Evolutionary conservation across 2,888 invertebrate species (phyloP), one percentile per base, ranked within the genome.

Genomic region (Tipula helvola): DNA sequence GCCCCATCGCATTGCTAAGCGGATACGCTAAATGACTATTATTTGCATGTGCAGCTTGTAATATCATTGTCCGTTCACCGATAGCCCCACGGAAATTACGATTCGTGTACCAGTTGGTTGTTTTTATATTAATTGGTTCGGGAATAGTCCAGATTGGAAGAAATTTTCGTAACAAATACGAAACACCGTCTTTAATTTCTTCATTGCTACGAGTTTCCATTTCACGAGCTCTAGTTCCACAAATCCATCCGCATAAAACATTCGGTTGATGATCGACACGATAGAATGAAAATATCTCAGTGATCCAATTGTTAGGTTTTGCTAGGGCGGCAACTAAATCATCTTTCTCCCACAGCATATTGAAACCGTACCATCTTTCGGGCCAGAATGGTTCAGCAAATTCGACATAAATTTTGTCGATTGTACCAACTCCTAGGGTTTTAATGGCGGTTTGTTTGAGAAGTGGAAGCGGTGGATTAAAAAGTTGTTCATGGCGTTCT

Each of bases 191-290:
- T 1, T 90, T 88, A 10, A 91, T 88, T 86, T 93, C 92, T 18
- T 93, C 91, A 86, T 94, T 93, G 0, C 93, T 89, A 52, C 95
- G 89, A 2, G 90, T 90, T 90, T 96, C 96, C 91, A 95, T 93
- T 87, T 93, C 90, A 87, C 92, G 91, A 2, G 28, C 28, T 1
- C 28, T 28, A 2, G 28, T 28, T 28, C 96, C 95, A 86, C 93
- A 93, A n/a, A 95, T 92, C 96, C 96, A 96, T 0, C 93, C 95
- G 87, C 94, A 92, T 41, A 96, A 90, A n/a, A 95, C 91, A 42
- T 92, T 92, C 0, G 94, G 93, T 89, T 95, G 93, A 88, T 93
- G 92, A 88, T 93, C 93, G 5, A 95, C 93, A 5, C 93, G 92
- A 89, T 94, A 94, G 90, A 96, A 95, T 87, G 94, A 94, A 89